Evolutionary conservation across 2,113 vertebrate genomes (phyloP).

Genomic region (Oceanodroma tethys): DNA sequence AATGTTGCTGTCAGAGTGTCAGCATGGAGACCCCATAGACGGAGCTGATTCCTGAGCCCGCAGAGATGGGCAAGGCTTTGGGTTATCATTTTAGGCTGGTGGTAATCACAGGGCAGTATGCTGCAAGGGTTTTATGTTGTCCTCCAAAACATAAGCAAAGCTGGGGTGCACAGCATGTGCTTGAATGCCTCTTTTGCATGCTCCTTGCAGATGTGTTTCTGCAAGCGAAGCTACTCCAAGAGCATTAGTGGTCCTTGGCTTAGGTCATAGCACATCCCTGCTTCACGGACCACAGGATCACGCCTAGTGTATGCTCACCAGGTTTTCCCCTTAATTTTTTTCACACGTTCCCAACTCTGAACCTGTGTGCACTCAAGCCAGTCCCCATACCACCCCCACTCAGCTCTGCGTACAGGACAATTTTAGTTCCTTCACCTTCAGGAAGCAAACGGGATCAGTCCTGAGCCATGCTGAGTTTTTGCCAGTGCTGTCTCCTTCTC

Average conservation of each 20-base stretch:
- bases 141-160: background rate
- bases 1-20: fast-evolving
- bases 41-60: background rate
- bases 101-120: background rate
- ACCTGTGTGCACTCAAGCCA: background rate
- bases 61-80: fast-evolving
- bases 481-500: background rate
- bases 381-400: background rate
- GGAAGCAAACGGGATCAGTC: background rate
- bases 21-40: fast-evolving
- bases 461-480: background rate
- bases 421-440: background rate
- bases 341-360: fast-evolving
- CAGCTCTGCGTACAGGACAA: background rate
- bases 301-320: background rate
- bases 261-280: background rate
- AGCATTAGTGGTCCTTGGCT: background rate
- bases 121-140: background rate
- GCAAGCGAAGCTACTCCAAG: background rate
- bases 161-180: fast-evolving
- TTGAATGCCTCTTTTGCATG: background rate
- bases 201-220: background rate
- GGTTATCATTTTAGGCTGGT: background rate
- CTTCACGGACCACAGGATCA: background rate
- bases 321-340: background rate